phyloP scores from a whole-genome alignment of 1,140 invertebrate species.

The Drosophila leontia region DNA sequence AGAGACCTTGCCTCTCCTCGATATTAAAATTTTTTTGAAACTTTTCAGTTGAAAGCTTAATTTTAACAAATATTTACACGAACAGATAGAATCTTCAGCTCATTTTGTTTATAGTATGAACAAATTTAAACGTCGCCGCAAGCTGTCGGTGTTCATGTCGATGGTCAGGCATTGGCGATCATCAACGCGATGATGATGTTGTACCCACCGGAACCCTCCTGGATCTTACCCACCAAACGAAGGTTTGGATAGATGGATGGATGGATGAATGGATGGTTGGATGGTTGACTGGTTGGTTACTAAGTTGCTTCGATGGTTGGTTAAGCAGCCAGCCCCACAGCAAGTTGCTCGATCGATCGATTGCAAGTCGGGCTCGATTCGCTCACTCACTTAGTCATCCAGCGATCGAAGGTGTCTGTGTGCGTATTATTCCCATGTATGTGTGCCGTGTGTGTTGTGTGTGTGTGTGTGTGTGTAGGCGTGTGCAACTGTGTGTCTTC shows the following conservation, averaged over 20 bases:
- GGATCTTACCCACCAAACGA: conserved; percentile 3
- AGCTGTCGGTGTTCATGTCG: conserved; percentile 67
- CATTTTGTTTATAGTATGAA: conserved; percentile 77
- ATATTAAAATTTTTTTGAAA: conserved; percentile 54
- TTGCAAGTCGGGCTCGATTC: conserved; percentile 49
- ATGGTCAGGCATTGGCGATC: conserved; percentile 62
- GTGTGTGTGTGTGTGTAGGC: conserved; percentile 52
- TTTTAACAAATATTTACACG: conserved; percentile 81
- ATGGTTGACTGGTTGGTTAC: conserved; percentile 3
- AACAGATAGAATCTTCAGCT: conserved; percentile 73
- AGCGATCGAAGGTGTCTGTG: conserved; percentile 5
- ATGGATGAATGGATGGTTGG: conserved; percentile 2
- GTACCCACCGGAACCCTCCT: conserved; percentile 4
- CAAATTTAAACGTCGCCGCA: conserved; percentile 78
- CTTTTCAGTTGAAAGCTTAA: conserved; percentile 78
- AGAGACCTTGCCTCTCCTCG: background rate
- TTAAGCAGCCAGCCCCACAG: conserved; percentile 57
- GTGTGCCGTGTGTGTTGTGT: conserved; percentile 22
- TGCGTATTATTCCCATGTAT: background rate
- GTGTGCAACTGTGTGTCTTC: conserved; percentile 73
- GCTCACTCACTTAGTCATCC: conserved; percentile 52
- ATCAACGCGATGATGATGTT: conserved; percentile 53
- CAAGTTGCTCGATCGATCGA: conserved; percentile 58
- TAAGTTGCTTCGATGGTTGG: conserved; percentile 11
- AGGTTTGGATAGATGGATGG: background rate